phyloP scores from a whole-genome alignment of 1,140 invertebrate species.

The Adelges cooleyi region DNA sequence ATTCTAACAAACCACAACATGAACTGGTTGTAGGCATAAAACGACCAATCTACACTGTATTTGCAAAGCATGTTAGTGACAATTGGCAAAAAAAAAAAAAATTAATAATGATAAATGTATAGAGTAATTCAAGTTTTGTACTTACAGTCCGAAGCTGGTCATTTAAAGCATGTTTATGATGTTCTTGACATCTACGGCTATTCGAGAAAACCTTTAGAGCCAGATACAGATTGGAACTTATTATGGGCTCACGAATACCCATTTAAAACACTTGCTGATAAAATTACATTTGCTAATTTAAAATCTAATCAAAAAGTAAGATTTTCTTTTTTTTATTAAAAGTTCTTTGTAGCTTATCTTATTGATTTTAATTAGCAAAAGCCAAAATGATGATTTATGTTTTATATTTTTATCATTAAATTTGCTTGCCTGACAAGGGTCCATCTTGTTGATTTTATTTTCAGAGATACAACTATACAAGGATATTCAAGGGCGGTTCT shows the following conservation, averaged over 20 bases:
- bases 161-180: constrained; percentile 65
- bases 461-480: too few relatives aligned
- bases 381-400: too few relatives aligned
- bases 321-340: too few relatives aligned
- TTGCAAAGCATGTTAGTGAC: constrained; percentile 30
- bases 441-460: too few relatives aligned
- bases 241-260: constrained; percentile 92
- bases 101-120: not conserved
- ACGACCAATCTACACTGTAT: constrained; percentile 23
- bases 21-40: not conserved
- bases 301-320: constrained; percentile 55
- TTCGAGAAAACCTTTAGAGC: constrained; percentile 41
- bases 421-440: too few relatives aligned
- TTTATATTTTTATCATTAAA: too few relatives aligned
- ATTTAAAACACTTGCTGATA: constrained; percentile 51
- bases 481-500: too few relatives aligned
- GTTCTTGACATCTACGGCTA: constrained; percentile 64
- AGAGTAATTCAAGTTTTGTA: constrained; percentile 2
- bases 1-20: too few relatives aligned
- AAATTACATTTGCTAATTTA: constrained; percentile 45
- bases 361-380: too few relatives aligned
- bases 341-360: too few relatives aligned
- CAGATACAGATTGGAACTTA: constrained; percentile 64
- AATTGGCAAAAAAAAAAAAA: not conserved
- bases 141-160: constrained; percentile 46